Conservation (phyloP, 2,888 invertebrate genomes). For the Drosophila prostipennis region DNA sequence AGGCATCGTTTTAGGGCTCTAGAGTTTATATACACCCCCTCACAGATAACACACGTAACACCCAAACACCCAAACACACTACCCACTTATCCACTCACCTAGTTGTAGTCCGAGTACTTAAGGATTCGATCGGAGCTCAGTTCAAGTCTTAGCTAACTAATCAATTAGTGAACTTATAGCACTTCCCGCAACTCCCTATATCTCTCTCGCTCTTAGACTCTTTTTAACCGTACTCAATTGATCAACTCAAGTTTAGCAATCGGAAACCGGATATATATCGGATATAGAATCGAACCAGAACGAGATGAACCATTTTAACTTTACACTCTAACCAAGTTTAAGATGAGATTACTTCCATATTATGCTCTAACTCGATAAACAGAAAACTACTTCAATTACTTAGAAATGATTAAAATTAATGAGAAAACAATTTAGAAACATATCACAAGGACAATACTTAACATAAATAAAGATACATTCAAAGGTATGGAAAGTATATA, state of each 20-base stretch:
- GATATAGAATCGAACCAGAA: constrained; percentile 22
- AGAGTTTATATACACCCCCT: constrained; percentile 63
- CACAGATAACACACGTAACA: constrained; percentile 20
- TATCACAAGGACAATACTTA: constrained; percentile 84
- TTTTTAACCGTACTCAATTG: constrained; percentile 57
- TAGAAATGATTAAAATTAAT: constrained; percentile 75
- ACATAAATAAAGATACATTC: constrained; percentile 70
- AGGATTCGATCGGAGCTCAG: constrained; percentile 51
- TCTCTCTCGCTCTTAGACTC: constrained; percentile 69
- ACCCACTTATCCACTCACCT: constrained; percentile 36
- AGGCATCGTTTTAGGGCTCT: constrained; percentile 74
- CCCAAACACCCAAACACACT: constrained; percentile 5
- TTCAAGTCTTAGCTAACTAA: constrained; percentile 75
- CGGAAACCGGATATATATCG: constrained; percentile 59
- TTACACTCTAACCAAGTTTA: constrained; percentile 71
- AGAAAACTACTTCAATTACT: constrained; percentile 79
- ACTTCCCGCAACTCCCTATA: constrained; percentile 66
- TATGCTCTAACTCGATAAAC: constrained; percentile 71
- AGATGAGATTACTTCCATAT: constrained; percentile 73
- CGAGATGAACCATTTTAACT: constrained; percentile 58
- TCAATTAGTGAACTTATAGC: constrained; percentile 75
- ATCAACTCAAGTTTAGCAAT: constrained; percentile 20
- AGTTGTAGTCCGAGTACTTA: constrained; percentile 24
- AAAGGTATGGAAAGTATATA: constrained; percentile 42
- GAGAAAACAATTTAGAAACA: constrained; percentile 82